These are phyloP conservation scores for Fragum fragum DNA, from an alignment of 2,888 invertebrate species.

Conservation along the genomic window DNA sequence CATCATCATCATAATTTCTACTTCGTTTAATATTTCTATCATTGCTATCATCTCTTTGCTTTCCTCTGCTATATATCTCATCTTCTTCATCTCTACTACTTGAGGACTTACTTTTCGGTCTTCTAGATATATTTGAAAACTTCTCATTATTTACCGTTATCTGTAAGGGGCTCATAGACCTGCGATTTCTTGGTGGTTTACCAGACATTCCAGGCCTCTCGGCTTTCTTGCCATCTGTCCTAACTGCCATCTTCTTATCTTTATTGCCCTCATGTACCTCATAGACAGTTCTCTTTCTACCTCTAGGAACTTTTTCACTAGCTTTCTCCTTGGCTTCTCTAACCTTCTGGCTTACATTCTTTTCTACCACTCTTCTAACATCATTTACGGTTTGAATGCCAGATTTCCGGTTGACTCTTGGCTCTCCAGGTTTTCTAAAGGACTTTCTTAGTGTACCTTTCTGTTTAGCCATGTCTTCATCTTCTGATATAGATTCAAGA, in stretches of 20 bases:
- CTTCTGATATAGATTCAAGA: constrained; percentile 59
- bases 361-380: constrained; percentile 49
- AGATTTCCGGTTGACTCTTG: constrained; percentile 18
- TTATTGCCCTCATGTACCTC: neutral
- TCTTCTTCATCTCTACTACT: neutral
- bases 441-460: constrained; percentile 22
- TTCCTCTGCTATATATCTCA: too few species aligned
- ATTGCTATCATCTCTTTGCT: neutral
- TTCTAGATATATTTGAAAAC: neutral
- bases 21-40: constrained; percentile 1
- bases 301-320: constrained; percentile 2
- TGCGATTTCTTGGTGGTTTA: neutral
- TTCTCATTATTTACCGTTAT: constrained; percentile 61
- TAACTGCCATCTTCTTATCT: neutral
- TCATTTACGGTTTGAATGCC: constrained; percentile 14
- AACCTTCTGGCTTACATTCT: neutral
- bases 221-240: neutral
- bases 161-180: constrained; percentile 57
- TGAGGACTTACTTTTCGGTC: neutral
- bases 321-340: neutral
- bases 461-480: constrained; percentile 24
- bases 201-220: neutral
- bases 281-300: constrained; percentile 14
- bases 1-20: constrained; percentile 5
- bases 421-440: constrained; percentile 59